A percentile compares a stretch with the other conserved stretches of the same genome.
Conservation (phyloP, 2,888 invertebrate species). For the Stenotaenia linearis region DNA sequence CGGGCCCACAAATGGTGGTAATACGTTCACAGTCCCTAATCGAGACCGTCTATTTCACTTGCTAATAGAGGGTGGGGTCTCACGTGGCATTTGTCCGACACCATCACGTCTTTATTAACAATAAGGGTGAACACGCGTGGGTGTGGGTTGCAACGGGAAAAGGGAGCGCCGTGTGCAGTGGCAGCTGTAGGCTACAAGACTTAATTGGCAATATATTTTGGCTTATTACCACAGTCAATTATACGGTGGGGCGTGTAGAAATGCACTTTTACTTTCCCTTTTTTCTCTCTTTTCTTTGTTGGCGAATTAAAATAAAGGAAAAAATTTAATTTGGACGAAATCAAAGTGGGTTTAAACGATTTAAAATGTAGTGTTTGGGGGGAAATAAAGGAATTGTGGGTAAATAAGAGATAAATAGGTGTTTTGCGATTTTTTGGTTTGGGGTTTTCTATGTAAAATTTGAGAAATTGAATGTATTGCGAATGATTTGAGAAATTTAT, state of each 20-base stretch:
- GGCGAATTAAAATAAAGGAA: not conserved
- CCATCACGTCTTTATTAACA: constrained; percentile 16
- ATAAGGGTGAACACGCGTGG: constrained; percentile 3
- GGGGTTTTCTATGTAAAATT: too few species aligned
- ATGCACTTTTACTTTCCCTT: not conserved
- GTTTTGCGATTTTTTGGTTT: too few species aligned
- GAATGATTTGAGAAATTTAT: too few species aligned
- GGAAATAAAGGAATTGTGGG: too few species aligned
- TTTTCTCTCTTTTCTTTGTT: not conserved
- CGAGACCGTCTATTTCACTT: constrained; percentile 2
- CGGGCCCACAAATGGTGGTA: constrained; percentile 14
- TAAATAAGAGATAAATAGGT: too few species aligned
- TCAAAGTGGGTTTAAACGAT: too few species aligned
- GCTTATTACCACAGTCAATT: constrained; percentile 26
- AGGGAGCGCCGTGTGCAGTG: not conserved
- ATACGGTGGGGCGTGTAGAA: constrained; percentile 7
- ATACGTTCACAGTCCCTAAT: constrained; percentile 23
- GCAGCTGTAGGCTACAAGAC: constrained; percentile 17
- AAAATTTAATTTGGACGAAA: not conserved
- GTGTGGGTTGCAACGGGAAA: not conserved
- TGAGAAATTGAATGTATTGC: too few species aligned
- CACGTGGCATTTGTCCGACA: not conserved
- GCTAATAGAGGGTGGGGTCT: constrained; percentile 26
- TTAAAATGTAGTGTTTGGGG: too few species aligned
- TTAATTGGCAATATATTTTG: constrained; percentile 26